These are phyloP conservation scores for Tetrao urogallus DNA, from an alignment of 2,113 vertebrate species.

Conservation along the genomic window DNA sequence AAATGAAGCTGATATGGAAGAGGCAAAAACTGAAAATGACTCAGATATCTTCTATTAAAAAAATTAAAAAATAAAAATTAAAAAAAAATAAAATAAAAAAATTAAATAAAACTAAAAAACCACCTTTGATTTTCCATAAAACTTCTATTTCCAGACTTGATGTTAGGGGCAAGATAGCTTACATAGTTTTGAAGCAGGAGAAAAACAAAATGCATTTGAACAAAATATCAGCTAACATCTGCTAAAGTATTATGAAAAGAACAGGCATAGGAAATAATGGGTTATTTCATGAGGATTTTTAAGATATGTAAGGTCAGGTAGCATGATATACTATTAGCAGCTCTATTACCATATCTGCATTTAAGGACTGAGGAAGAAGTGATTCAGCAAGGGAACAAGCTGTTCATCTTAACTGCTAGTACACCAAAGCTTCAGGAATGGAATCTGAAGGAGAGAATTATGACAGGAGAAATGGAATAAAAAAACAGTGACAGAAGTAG, in stretches of 20 bases:
- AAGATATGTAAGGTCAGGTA: not conserved
- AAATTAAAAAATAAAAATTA: not conserved
- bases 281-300: not conserved
- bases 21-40: not conserved
- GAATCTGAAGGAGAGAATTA: not conserved
- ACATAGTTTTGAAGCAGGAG: not conserved
- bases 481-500: not conserved
- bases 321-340: not conserved
- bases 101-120: too few species aligned
- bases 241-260: not conserved
- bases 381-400: not conserved
- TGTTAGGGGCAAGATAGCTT: not conserved
- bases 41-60: not conserved
- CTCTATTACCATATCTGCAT: not conserved
- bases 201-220: not conserved
- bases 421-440: not conserved
- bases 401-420: not conserved
- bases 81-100: too few species aligned
- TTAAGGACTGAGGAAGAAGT: not conserved
- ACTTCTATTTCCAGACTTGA: not conserved
- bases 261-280: not conserved
- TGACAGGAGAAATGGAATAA: conserved; percentile 38
- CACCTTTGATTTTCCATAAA: not conserved
- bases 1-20: not conserved
- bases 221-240: not conserved